Base-by-base conservation (phyloP, 1,140 invertebrate species). In the Anagrus nilaparvatae region DNA sequence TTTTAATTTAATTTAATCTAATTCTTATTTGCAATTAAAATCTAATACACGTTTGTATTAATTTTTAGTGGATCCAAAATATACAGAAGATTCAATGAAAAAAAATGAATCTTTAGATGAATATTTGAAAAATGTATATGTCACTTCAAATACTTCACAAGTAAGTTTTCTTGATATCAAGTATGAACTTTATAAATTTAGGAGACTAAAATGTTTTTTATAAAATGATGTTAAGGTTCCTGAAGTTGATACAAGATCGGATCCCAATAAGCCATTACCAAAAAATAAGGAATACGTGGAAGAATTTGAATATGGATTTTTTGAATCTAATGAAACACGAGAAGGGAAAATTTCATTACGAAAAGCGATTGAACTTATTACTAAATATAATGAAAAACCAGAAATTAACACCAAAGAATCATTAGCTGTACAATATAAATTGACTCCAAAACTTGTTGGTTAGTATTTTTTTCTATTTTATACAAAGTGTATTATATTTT, bases 71-170 rank as follows among this genome's bases (percentile, higher is more conserved):
- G 67, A 78, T 46, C 78, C 81, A 4, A 54, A 73, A 47, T 70
- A 77, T 29, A 63, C 74, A 40, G 63, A 75, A 28, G 72, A 72
- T 45, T 60, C 75, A 14, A 60, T 69, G 19, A 70, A 58, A 49
- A 83, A 82, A 55, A 65, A 84, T 60, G 28, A 46, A 16, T 49
- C 52, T 32, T 60, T 84, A 5, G 67, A 82, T 49, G 59, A 70
- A 16, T 63, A 74, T 51, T 64, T 84, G 30, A 82, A 77, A 61
- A 58, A 76, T 54, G 74, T 84, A 63, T 84, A 74, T 73, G 76
- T 84, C 56, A 73, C 69, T 16, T 83, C 81, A 2, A 38, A 67
- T 45, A 70, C 72, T 60, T 40, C 51, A 29, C 4, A 54, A 27
- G 66, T 70, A 61, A 50, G 45, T 34, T 37, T 7, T 25, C 6